Base-by-base conservation (phyloP, 2,888 invertebrate species). In the Acanthosepion lycidas region DNA sequence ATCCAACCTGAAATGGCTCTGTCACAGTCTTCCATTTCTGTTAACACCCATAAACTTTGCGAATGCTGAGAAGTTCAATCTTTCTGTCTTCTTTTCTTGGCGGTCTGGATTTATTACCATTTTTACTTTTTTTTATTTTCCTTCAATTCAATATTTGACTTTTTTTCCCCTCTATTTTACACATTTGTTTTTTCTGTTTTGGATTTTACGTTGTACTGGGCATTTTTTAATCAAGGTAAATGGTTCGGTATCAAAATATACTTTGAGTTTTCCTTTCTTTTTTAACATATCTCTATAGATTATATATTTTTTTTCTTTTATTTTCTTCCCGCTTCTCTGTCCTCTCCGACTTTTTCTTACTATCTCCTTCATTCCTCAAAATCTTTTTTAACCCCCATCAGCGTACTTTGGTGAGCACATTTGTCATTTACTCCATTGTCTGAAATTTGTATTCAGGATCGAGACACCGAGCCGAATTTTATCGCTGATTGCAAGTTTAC, bases 1-100 rank as follows among this genome's bases (percentile, higher is more conserved):
- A 78, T 78, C 78, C n/a, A 78, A 18, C n/a, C n/a, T 78, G 78
- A 78, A 78, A 78, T 78, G 78, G n/a, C 33, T n/a, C 15, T 78
- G 78, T 78, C 78, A 78, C 78, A 78, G n/a, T 78, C 78, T n/a
- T 78, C n/a, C 78, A n/a, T 78, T 78, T 78, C 78, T n/a, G 78
- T 78, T 78, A n/a, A 33, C n/a, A n/a, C 78, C n/a, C 78, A 78
- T 78, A 78, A 78, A 78, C 78, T 78, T 78, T 78, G 78, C 78
- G n/a, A 78, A 78, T n/a, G n/a, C 78, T 3, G n/a, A 78, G 78
- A 78, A 78, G n/a, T 78, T 78, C 78, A 78, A 78, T 78, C 78
- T 78, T 78, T n/a, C n/a, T 78, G 78, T 78, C 78, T 78, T 78
- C 33, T 78, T 33, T 78, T 78, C 15, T 78, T n/a, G n/a, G 78